Evolutionary conservation across 2,888 invertebrate genomes (phyloP).

Genomic region (Entomobrya multifasciata): DNA sequence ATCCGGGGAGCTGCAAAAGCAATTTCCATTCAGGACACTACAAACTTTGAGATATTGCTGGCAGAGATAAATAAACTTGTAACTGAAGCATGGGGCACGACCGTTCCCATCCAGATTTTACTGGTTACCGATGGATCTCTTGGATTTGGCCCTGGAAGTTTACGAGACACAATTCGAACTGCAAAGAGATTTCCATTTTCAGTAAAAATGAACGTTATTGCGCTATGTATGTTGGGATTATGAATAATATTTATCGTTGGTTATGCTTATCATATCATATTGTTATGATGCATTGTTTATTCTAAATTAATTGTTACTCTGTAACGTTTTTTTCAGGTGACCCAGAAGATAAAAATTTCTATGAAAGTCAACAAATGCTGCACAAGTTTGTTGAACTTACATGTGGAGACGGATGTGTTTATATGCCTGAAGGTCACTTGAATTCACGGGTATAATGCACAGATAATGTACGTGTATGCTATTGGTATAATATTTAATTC

Average conservation of each 20-base stretch:
- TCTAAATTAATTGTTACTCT: background rate
- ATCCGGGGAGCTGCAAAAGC: conserved; percentile 89
- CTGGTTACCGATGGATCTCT: conserved; percentile 88
- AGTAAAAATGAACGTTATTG: conserved; percentile 86
- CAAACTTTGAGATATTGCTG: conserved; percentile 90
- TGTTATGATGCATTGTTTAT: background rate
- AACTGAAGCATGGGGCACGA: conserved; percentile 93
- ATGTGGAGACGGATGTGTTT: conserved; percentile 85
- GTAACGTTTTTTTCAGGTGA: conserved; percentile 80
- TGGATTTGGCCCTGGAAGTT: conserved; percentile 86
- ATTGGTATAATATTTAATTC: background rate
- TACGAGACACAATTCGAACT: conserved; percentile 83
- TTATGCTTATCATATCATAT: background rate
- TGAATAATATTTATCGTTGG: background rate
- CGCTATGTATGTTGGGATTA: conserved; percentile 80
- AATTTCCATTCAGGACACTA: conserved; percentile 92
- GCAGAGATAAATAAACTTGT: conserved; percentile 90
- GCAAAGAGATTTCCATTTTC: conserved; percentile 90
- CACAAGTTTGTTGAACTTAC: conserved; percentile 90
- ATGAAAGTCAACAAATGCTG: conserved; percentile 83
- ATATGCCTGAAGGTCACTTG: conserved; percentile 84
- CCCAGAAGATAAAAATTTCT: conserved; percentile 79
- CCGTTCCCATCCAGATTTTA: conserved; percentile 89
- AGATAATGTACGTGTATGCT: background rate
- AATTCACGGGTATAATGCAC: conserved; percentile 80